Evolutionary conservation across 2,113 vertebrate species (phyloP).

Genomic region (Archilochus colubris): DNA sequence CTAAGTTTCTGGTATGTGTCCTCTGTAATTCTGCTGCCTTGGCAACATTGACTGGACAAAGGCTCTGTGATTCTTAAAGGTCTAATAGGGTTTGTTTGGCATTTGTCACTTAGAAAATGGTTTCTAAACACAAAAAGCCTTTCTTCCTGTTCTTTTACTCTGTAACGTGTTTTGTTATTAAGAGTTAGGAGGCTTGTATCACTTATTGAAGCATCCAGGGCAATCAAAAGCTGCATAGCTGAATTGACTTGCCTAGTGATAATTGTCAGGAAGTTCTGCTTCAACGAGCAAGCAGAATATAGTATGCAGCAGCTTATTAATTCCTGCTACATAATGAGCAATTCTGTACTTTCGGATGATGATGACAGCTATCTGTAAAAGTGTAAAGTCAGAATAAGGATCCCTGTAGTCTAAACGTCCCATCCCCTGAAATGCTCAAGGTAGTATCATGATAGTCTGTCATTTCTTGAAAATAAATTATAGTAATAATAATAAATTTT

Average conservation of each 20-base stretch:
- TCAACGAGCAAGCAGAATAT: conserved; percentile 50
- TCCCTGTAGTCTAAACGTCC: not conserved
- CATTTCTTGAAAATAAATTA: not conserved
- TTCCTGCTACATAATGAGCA: not conserved
- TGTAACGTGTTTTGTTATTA: not conserved
- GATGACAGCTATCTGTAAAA: not conserved
- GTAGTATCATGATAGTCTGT: not conserved
- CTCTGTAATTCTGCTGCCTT: not conserved
- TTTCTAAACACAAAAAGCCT: not conserved
- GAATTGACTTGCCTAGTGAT: conserved; percentile 40
- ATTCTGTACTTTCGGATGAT: not conserved
- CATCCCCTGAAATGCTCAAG: not conserved
- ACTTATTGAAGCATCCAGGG: conserved; percentile 20
- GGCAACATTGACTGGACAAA: conserved; percentile 10
- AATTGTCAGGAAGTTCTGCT: conserved; percentile 55
- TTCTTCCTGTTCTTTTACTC: not conserved
- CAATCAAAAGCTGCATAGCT: conserved; percentile 32
- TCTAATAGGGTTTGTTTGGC: not conserved
- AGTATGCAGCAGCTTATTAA: not conserved
- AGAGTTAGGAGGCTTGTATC: conserved; percentile 8
- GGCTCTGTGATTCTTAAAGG: conserved; percentile 18
- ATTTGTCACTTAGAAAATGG: conserved; percentile 10
- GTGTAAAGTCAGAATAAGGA: not conserved
- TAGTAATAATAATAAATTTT: not conserved
- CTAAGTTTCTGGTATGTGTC: not conserved